These are phyloP conservation scores for Muntiacus reevesi DNA, from an alignment of 2,113 vertebrate genomes.

Conservation along the genomic window DNA sequence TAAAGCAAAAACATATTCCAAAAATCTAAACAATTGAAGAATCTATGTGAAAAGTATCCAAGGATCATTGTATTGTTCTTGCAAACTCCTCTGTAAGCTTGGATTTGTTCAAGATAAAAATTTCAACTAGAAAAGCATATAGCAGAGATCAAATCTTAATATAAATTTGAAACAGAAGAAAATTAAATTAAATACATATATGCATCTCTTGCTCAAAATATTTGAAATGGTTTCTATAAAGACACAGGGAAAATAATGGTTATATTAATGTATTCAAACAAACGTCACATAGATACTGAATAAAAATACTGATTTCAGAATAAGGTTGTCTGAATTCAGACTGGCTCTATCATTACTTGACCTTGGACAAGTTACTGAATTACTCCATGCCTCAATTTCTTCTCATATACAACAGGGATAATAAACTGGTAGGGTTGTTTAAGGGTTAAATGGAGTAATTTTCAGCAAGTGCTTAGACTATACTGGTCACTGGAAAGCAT, in stretches of 20 bases:
- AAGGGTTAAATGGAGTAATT: background rate
- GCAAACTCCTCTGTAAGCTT: background rate
- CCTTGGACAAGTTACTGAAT: background rate
- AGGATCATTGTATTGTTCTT: background rate
- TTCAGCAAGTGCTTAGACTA: background rate
- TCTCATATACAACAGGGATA: background rate
- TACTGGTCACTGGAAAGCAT: background rate
- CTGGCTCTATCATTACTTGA: background rate
- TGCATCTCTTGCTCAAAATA: background rate
- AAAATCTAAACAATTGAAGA: background rate
- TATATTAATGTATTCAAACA: background rate
- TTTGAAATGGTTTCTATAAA: background rate
- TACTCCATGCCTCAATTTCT: background rate
- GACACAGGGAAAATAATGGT: background rate
- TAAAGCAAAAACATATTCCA: background rate
- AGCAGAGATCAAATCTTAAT: constrained; percentile 10
- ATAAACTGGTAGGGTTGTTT: background rate
- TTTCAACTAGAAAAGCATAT: background rate
- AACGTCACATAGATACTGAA: background rate
- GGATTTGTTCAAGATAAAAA: constrained; percentile 25
- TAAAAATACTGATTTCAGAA: background rate
- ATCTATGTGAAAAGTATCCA: background rate
- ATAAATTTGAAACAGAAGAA: background rate
- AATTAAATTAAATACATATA: background rate
- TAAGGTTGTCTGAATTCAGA: background rate